Conservation (phyloP, 2,888 invertebrate species). For the Morpho deidamia region DNA sequence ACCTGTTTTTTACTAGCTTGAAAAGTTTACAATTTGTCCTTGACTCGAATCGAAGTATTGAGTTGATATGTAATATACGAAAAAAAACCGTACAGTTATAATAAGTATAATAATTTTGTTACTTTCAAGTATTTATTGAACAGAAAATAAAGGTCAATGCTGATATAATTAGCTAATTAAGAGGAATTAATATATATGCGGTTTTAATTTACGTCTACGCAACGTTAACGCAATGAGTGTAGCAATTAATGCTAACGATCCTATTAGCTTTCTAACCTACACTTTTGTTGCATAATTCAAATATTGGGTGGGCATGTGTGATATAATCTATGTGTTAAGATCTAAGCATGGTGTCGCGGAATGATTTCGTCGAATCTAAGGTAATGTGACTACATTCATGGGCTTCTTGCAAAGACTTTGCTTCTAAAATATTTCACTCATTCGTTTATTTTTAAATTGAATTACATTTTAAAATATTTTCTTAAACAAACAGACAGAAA, state of each 20-base stretch:
- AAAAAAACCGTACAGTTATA: too few relatives aligned
- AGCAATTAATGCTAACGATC: conserved; percentile 30
- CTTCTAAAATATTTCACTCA: too few relatives aligned
- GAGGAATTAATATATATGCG: neutral
- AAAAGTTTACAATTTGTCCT: too few relatives aligned
- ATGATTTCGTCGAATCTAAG: neutral
- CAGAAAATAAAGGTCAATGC: neutral
- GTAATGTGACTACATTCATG: too few relatives aligned
- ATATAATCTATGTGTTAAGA: conserved; percentile 3
- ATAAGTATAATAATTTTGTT: neutral
- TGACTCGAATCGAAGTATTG: too few relatives aligned
- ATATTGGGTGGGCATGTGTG: conserved; percentile 18
- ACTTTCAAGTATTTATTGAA: neutral
- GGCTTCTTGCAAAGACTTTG: too few relatives aligned
- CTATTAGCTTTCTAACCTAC: conserved; percentile 35
- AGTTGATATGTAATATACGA: too few relatives aligned
- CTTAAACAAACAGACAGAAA: too few relatives aligned
- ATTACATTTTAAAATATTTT: too few relatives aligned
- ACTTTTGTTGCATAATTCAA: conserved; percentile 30
- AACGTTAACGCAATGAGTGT: conserved; percentile 20
- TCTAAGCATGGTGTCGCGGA: neutral
- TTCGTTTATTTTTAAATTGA: too few relatives aligned
- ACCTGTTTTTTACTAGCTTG: too few relatives aligned
- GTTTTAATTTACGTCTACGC: conserved; percentile 5
- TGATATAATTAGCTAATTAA: neutral